Evolutionary conservation across 2,888 invertebrate genomes (phyloP), one percentile per base, ranked within the genome.

Genomic region (Agrotis clavis): DNA sequence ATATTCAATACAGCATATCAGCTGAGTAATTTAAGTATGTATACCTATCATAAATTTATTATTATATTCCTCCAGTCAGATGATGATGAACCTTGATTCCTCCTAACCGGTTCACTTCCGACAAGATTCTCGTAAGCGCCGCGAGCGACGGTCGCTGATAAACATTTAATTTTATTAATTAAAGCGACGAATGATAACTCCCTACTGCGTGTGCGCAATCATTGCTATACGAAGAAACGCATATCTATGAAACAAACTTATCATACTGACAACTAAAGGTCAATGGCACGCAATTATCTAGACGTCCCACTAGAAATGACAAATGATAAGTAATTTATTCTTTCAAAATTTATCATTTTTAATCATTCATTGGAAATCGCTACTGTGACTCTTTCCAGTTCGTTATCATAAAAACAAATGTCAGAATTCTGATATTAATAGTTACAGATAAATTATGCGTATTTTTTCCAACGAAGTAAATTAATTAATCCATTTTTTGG

Each of bases 181-280:
- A 74, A 56, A 71, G 63, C 59, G 60, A 66, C 30, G 62, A 76
- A 19, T 64, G 81, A 75, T 78, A 79, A 74, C 59, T 71, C 45
- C 50, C 56, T 75, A 64, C 56, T 59, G 71, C 72, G 35, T 60
- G 56, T 19, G 50, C 80, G 80, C 75, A 69, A 63, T 68, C 75
- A 84, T 81, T 74, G 74, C 25, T 66, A 57, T 87, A 81, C 87
- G 65, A 75, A 81, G 87, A 87, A 87, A 30, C 64, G 13, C 54
- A 48, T 86, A 86, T 79, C 82, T 81, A 81, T 66, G 64, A 71
- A 61, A 71, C 76, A 72, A 80, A 80, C 70, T 79, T 82, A 85
- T 87, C 81, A 71, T 66, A 68, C 47, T 83, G 64, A 77, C 72
- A 63, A 73, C 65, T 75, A 80, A 71, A 79, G 86, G 83, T 86